Evolutionary conservation across 2,797 vertebrate species (phyloP), one percentile per base, ranked within the genome.

Genomic region (Spea hammondii): DNA sequence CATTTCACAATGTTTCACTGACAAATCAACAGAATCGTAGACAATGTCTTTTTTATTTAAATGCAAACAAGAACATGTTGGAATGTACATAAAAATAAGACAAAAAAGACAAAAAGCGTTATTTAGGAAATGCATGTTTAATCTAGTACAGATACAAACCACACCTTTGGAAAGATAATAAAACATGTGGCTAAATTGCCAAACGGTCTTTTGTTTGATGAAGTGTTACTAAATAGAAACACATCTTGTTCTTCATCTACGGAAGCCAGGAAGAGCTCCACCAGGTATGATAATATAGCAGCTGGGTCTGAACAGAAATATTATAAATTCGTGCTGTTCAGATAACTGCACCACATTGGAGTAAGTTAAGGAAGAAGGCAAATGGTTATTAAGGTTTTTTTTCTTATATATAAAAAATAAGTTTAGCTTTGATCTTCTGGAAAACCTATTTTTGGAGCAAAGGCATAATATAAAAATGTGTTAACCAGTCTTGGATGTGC

Each of bases 381-480:
- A 59, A 59, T 59, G 3, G 8, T 13, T 59, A 59, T 59, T 9
- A 59, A 11, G 8, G n/a, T 59, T 59, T 59, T 13, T 13, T 11
- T 53, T 53, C 6, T 62, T 62, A 53, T 2, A 62, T 62, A 12
- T 62, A 12, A 62, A 13, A 59, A 59, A 59, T 3, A 10, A 9
- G 32, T 49, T 72, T 8, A 32, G 8, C 65, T 79, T 79, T 79
- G 71, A 79, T 79, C 78, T 53, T 74, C 14, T 69, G n/a, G n/a
- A 12, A 72, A 74, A 60, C 32, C 10, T 60, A 65, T 79, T 77
- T 78, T 79, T 74, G 74, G 60, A 79, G 53, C 17, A 54, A 47
- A 79, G 65, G 60, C 57, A 44, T 79, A 79, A 79, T 79, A 49
- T 75, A 75, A 74, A 79, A 74, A 79, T 70, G 62, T 79, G 78